Evolutionary conservation across 2,888 invertebrate genomes (phyloP).

Genomic region (Formica aserva): DNA sequence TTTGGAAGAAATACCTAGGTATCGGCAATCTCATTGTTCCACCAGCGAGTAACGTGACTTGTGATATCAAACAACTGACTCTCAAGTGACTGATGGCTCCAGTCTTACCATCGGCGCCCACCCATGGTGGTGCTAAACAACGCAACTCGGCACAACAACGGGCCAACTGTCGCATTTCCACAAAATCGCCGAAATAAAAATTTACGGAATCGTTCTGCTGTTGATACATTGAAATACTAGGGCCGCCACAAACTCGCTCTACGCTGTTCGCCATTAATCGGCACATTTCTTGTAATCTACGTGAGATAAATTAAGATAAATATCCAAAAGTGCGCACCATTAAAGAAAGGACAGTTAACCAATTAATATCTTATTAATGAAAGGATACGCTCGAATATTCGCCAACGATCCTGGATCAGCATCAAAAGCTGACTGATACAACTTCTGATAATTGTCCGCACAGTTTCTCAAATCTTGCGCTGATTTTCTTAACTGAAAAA

Average conservation of each 20-base stretch:
- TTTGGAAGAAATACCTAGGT: slow-evolving; percentile 94
- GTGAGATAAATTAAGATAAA: slow-evolving; percentile 56
- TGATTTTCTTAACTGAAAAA: slow-evolving; percentile 89
- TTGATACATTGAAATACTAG: slow-evolving; percentile 76
- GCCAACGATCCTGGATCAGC: slow-evolving; percentile 93
- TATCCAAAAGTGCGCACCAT: not conserved
- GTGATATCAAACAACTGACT: slow-evolving; percentile 88
- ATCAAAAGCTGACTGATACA: slow-evolving; percentile 95
- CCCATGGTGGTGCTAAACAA: slow-evolving; percentile 83
- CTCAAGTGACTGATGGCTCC: slow-evolving; percentile 83
- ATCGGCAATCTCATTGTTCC: slow-evolving; percentile 87
- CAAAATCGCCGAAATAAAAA: slow-evolving; percentile 81
- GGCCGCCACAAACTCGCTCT: slow-evolving; percentile 89
- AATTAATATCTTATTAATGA: slow-evolving; percentile 24
- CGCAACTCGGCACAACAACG: slow-evolving; percentile 81
- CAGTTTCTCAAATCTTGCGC: slow-evolving; percentile 91
- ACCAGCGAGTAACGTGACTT: slow-evolving; percentile 86
- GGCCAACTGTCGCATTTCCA: slow-evolving; percentile 83
- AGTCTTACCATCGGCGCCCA: slow-evolving; percentile 83
- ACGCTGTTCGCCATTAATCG: slow-evolving; percentile 91
- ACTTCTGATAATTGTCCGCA: slow-evolving; percentile 91
- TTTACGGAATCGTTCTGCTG: slow-evolving; percentile 72
- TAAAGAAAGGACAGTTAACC: not conserved
- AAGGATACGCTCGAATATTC: slow-evolving; percentile 87
- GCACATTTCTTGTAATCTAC: slow-evolving; percentile 93